Percentiles rank a stretch among this genome's conserved stretches.
These are phyloP conservation scores for Podilymbus podiceps DNA, from an alignment of 2,113 vertebrate genomes.

Conservation along the genomic window DNA sequence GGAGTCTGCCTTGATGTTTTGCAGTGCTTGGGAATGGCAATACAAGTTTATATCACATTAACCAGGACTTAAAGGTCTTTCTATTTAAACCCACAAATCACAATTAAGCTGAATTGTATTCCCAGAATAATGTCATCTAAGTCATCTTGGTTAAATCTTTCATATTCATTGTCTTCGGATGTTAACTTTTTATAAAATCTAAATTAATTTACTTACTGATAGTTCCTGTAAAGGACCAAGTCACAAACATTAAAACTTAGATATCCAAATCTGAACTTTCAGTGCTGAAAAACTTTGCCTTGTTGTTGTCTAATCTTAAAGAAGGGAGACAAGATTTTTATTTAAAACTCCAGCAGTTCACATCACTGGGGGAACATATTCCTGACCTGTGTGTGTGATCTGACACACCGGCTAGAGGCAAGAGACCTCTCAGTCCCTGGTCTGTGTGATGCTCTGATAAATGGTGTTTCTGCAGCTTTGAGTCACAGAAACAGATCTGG, in stretches of 20 bases:
- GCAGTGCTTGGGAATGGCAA: neutral
- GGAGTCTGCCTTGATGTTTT: neutral
- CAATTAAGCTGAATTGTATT: neutral
- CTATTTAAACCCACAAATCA: slow-evolving; percentile 26
- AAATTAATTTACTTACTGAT: neutral
- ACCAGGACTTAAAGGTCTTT: slow-evolving; percentile 18
- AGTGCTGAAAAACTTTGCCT: neutral
- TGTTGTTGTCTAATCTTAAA: neutral
- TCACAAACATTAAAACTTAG: neutral
- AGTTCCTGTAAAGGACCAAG: neutral
- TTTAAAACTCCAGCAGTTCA: neutral
- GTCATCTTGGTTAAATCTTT: neutral
- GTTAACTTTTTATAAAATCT: neutral
- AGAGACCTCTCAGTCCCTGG: neutral
- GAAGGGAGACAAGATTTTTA: neutral
- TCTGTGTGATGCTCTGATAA: neutral
- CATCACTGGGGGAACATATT: neutral
- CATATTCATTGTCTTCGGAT: neutral
- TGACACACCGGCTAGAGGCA: neutral
- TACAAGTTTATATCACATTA: neutral
- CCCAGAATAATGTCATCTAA: slow-evolving; percentile 7
- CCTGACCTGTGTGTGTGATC: neutral
- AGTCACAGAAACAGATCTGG: neutral
- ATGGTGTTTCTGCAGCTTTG: neutral
- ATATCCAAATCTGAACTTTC: neutral